Evolutionary conservation across 1,140 invertebrate species (phyloP).

Genomic region (Bilobella aurantiaca): DNA sequence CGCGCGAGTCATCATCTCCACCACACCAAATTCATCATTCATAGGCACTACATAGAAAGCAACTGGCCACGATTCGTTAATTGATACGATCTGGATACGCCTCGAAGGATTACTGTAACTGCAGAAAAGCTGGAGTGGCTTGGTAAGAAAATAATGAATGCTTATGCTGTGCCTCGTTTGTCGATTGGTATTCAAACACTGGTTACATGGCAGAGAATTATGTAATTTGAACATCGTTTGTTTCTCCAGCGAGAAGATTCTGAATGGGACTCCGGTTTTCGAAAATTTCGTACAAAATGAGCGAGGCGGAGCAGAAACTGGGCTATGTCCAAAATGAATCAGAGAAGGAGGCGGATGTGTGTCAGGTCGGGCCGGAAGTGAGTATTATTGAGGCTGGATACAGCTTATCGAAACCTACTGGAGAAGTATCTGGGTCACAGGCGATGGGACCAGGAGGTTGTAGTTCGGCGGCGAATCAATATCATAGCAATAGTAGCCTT

Average conservation of each 20-base stretch:
- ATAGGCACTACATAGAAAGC: too few relatives aligned
- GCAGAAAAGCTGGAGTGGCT: too few relatives aligned
- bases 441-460: too few relatives aligned
- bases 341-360: too few relatives aligned
- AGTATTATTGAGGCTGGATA: too few relatives aligned
- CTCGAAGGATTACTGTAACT: too few relatives aligned
- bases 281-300: conserved; percentile 31
- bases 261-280: conserved; percentile 32
- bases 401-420: not conserved
- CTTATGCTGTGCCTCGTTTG: not conserved
- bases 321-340: not conserved
- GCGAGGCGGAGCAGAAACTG: conserved; percentile 4
- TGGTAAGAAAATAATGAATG: too few relatives aligned
- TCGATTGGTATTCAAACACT: not conserved
- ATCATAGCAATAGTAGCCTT: not conserved
- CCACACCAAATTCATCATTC: too few relatives aligned
- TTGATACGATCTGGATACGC: too few relatives aligned
- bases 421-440: conserved; percentile 2
- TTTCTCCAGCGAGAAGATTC: not conserved
- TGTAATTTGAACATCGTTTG: not conserved
- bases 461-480: not conserved
- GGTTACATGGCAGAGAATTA: not conserved
- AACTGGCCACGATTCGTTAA: too few relatives aligned
- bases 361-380: too few relatives aligned
- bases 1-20: too few relatives aligned